Conservation (phyloP, 2,888 invertebrate species). For the Mechanitis messenoides region DNA sequence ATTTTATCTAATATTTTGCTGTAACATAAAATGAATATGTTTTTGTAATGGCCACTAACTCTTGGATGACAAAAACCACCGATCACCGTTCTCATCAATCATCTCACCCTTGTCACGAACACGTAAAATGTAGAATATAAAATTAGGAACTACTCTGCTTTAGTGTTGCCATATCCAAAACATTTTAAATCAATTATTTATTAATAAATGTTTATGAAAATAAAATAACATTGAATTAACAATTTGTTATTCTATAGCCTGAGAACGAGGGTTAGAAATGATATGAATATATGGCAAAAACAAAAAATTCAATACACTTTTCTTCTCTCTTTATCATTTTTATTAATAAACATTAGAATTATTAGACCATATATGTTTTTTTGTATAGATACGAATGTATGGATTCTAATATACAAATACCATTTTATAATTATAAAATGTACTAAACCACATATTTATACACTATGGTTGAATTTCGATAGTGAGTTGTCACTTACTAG, state of each 20-base stretch:
- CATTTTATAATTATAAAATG: too few species aligned
- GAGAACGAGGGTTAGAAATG: too few species aligned
- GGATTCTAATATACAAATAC: not conserved
- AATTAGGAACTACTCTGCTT: conserved; percentile 3
- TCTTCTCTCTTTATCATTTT: too few species aligned
- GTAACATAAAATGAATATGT: not conserved
- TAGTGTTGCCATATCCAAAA: not conserved
- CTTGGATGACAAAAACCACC: conserved; percentile 1
- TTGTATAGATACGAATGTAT: not conserved
- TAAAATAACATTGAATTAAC: too few species aligned
- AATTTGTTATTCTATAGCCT: too few species aligned
- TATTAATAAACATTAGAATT: too few species aligned
- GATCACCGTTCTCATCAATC: conserved; percentile 6
- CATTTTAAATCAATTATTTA: not conserved
- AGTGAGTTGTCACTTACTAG: too few species aligned
- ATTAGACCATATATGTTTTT: too few species aligned
- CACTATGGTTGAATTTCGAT: too few species aligned
- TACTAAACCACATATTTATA: too few species aligned
- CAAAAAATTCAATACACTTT: too few species aligned
- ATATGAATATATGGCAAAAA: too few species aligned
- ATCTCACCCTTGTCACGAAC: conserved; percentile 4
- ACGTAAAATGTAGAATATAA: conserved; percentile 5
- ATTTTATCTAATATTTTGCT: not conserved
- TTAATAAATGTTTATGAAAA: not conserved
- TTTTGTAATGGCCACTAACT: conserved; percentile 2